Base-by-base conservation (phyloP, 92 coral and sea anemone species). In the Heteractis magnifica region DNA sequence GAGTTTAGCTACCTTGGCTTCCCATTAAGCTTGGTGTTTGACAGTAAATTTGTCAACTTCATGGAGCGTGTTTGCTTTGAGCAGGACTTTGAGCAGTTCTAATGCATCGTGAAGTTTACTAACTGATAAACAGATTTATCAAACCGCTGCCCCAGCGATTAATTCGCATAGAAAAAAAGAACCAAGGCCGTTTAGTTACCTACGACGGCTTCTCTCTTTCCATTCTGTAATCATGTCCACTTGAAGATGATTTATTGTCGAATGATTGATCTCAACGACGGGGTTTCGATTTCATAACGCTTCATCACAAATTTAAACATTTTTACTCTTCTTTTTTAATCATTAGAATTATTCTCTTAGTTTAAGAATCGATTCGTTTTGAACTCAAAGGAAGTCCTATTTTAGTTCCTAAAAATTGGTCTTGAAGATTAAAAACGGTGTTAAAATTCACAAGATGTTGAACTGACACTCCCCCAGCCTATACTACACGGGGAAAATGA, bases 61-160 rank as follows among this genome's bases (percentile, higher is more conserved):
- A 49, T 65, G 51, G 71, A 51, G 82, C 48, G 49, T 78, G 82
- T 78, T 78, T 78, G 71, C 23, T 50, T 65, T 56, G 71, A 18
- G 74, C 51, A 49, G 41, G 58, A 51, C 14, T 50, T 65, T 56
- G 71, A 18, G 74, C 51, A 49, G 41, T 23, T 49, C 83, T 64
- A 80, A 80, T 80, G 71, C 83, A 80, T 80, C 83, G 52, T 50
- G 60, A 18, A 80, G 75, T 65, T 60, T 80, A 50, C 75, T 12
- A 65, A 34, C 71, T 65, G 83, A 65, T 68, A 80, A 56, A n/a
- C 20, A 62, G 51, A 78, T 15, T 49, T 71, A 34, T 62, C 71
- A 80, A n/a, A 52, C 83, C 51, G 65, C 60, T 65, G 44, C 44
- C 11, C 52, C 14, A 49, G 10, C 75, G 34, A 62, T 62, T 44